Conservation (phyloP, 2,888 invertebrate species). For the Fragum sueziense region DNA sequence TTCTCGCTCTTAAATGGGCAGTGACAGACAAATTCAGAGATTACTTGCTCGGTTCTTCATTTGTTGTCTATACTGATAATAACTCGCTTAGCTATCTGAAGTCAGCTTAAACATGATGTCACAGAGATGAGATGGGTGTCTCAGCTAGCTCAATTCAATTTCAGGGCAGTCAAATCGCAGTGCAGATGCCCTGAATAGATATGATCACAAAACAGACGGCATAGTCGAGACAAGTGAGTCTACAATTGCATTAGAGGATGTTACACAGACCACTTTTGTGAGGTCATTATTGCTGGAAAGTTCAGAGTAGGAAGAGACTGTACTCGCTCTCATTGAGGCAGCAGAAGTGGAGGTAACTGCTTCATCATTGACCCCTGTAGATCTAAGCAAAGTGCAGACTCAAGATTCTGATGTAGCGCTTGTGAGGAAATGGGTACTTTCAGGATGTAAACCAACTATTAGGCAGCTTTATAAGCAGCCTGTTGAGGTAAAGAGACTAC, state of each 20-base stretch:
- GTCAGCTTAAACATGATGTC: conserved; percentile 45
- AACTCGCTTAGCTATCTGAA: conserved; percentile 55
- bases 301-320: not conserved
- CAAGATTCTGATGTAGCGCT: not conserved
- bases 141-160: conserved; percentile 46
- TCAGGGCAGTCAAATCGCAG: conserved; percentile 42
- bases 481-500: too few relatives aligned
- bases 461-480: too few relatives aligned
- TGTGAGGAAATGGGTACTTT: not conserved
- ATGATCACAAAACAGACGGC: not conserved
- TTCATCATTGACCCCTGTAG: not conserved
- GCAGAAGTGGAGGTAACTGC: not conserved
- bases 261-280: not conserved
- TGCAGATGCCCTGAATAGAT: conserved; percentile 48
- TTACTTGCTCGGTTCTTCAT: conserved; percentile 43
- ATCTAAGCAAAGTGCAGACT: not conserved
- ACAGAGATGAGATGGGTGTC: conserved; percentile 50
- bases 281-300: not conserved
- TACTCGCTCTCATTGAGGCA: not conserved
- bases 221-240: not conserved
- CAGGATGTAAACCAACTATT: too few relatives aligned
- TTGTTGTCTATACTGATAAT: conserved; percentile 55
- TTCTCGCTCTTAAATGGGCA: conserved; percentile 56
- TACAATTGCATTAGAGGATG: not conserved
- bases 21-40: conserved; percentile 59